Base-by-base conservation (phyloP, 2,797 vertebrate genomes). In the Petrocephalus sullivani region DNA sequence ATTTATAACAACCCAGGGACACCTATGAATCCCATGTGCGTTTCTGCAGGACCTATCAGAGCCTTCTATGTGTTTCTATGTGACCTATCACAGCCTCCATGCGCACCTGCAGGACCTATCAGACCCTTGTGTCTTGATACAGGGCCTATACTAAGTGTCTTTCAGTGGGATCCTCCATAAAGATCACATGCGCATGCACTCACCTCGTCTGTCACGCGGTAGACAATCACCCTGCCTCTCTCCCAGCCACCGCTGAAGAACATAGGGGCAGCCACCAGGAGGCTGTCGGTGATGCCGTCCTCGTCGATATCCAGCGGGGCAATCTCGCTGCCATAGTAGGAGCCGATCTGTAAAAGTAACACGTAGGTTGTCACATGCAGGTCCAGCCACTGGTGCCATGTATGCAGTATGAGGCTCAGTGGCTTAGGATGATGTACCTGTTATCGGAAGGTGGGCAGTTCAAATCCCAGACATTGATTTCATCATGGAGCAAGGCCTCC, bases 201-300 rank as follows among this genome's bases (percentile, higher is more conserved):
- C 86, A 95, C 95, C 93, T 94, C 90, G 2, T 91, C 89, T 0
- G 90, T 92, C 0, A 95, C 88, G 0, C 87, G 46, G 92, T 95
- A 99, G 90, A 97, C 37, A 0, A 98, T 97, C 14, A 99, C 96
- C 89, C 91, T 94, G 46, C 98, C 98, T 60, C 92, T 93, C 94
- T 99, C 98, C 89, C 96, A 93, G 91, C 97, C 97, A 78, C 95
- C 94, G 0, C 95, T 96, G 95, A 98, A 98, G 92, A 93, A 99
- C 98, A 99, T 99, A 75, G 98, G 98, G 0, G 98, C 98, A 0
- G 96, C 97, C 90, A 99, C 96, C 88, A 99, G 92, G 88, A 99
- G 92, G 0, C 96, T 83, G 0, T 99, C 98, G 0, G 97, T 98
- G 64, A 95, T 16, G 0, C 96, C 96, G 0, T 99, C 95, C 0